phyloP scores from a whole-genome alignment of 1,140 invertebrate genomes.

The Aphelinus atriplicis region DNA sequence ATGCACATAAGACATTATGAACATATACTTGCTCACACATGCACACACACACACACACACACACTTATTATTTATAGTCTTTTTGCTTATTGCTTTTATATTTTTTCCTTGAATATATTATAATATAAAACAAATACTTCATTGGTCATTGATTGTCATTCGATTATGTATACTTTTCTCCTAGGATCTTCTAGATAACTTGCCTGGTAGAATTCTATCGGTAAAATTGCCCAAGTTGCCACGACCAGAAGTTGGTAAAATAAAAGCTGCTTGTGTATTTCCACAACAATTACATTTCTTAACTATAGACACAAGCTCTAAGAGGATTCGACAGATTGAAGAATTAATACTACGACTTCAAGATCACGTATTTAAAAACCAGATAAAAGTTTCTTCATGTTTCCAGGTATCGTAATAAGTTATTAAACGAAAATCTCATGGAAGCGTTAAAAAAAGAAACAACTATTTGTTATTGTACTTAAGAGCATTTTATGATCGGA shows the following conservation, averaged over 20 bases:
- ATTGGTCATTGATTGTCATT: no score
- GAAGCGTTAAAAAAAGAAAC: no score
- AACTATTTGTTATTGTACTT: no score
- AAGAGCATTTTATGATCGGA: no score
- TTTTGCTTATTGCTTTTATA: no score
- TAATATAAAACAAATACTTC: no score
- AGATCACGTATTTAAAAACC: constrained; percentile 69
- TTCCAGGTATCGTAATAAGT: constrained; percentile 64
- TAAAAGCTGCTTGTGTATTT: constrained; percentile 64
- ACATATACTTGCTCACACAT: no score
- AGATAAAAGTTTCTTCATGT: constrained; percentile 72
- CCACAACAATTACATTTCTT: constrained; percentile 69
- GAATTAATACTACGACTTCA: constrained; percentile 67
- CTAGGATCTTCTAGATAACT: constrained; percentile 67
- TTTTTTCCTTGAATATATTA: no score
- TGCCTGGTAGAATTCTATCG: constrained; percentile 72
- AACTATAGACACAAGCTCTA: constrained; percentile 57
- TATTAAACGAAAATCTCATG: no score
- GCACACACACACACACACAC: no score
- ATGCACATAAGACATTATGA: no score
- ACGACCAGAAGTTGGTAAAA: constrained; percentile 71
- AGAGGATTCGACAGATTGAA: constrained; percentile 59
- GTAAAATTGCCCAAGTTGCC: constrained; percentile 73
- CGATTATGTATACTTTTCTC: neutral
- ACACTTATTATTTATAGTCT: no score